Conservation (phyloP, 1,140 invertebrate species). For the Pseudomyrmex dendroicus region DNA sequence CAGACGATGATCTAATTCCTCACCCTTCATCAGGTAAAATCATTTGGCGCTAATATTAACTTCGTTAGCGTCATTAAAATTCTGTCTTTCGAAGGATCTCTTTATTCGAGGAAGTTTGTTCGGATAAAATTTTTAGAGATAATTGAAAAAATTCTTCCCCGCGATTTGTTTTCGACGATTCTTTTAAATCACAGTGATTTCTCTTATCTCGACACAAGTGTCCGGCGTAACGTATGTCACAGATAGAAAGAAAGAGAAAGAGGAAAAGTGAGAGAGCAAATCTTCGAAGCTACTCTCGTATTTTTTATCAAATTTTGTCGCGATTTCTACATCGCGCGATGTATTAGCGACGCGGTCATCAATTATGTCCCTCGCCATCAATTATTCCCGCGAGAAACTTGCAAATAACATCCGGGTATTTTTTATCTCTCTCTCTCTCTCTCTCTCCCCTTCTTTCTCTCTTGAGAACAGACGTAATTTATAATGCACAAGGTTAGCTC, state of each 20-base stretch:
- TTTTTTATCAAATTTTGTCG: neutral
- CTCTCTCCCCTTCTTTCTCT: neutral
- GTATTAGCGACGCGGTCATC: too few relatives aligned
- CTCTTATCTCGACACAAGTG: neutral
- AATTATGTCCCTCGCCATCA: neutral
- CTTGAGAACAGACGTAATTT: neutral
- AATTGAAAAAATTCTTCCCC: neutral
- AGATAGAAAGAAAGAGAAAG: constrained; percentile 1
- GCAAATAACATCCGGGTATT: neutral
- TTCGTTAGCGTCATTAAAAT: constrained; percentile 5
- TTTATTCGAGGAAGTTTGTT: neutral
- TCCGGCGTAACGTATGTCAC: constrained; percentile 11
- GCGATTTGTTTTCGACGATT: neutral
- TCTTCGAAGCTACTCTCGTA: neutral
- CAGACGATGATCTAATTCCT: constrained; percentile 42
- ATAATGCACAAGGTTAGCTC: constrained; percentile 6
- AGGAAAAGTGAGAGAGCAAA: neutral
- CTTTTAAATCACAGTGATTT: neutral
- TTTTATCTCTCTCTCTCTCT: too few relatives aligned
- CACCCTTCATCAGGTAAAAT: constrained; percentile 27
- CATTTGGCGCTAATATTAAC: constrained; percentile 32
- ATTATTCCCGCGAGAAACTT: neutral
- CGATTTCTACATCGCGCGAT: neutral
- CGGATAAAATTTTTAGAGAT: neutral
- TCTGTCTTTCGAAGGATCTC: neutral